A percentile compares a stretch with the other conserved stretches of the same genome.
phyloP scores from a whole-genome alignment of 2,888 invertebrate species.

The Autographa gamma region DNA sequence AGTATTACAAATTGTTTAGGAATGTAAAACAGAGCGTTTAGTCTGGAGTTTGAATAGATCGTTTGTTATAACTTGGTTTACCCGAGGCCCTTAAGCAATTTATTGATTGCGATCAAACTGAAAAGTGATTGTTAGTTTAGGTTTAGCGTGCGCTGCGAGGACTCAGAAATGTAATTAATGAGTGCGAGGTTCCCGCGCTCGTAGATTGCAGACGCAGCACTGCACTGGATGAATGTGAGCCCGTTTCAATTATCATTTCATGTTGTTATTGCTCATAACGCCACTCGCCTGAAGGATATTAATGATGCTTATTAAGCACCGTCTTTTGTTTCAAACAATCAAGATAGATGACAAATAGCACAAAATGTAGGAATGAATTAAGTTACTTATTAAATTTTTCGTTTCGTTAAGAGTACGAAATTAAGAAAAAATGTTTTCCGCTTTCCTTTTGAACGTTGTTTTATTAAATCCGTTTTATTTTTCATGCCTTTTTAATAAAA shows the following conservation, averaged over 20 bases:
- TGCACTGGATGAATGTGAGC: slow-evolving; percentile 37
- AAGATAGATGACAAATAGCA: slow-evolving; percentile 11
- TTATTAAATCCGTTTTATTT: slow-evolving; percentile 31
- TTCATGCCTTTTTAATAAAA: slow-evolving; percentile 28
- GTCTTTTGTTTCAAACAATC: not conserved
- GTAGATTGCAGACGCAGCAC: slow-evolving; percentile 45
- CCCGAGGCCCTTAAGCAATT: slow-evolving; percentile 29
- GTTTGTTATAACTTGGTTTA: slow-evolving; percentile 42
- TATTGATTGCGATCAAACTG: slow-evolving; percentile 54
- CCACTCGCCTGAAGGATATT: slow-evolving; percentile 27
- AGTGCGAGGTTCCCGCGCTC: slow-evolving; percentile 23
- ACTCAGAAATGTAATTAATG: slow-evolving; percentile 57
- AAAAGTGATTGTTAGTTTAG: slow-evolving; percentile 62
- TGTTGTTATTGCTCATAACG: slow-evolving; percentile 48
- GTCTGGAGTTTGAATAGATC: slow-evolving; percentile 44
- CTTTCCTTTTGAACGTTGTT: slow-evolving; percentile 24
- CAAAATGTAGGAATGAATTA: not conserved
- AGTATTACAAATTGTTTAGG: slow-evolving; percentile 59
- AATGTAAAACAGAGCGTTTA: slow-evolving; percentile 48
- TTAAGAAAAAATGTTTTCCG: slow-evolving; percentile 30
- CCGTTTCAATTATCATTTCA: slow-evolving; percentile 51
- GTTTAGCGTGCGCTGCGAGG: slow-evolving; percentile 25
- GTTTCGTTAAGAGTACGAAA: slow-evolving; percentile 16
- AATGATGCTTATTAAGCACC: slow-evolving; percentile 17
- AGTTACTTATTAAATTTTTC: slow-evolving; percentile 19